Conservation (phyloP, 2,797 vertebrate genomes). For the Phoxinus dragarum region DNA sequence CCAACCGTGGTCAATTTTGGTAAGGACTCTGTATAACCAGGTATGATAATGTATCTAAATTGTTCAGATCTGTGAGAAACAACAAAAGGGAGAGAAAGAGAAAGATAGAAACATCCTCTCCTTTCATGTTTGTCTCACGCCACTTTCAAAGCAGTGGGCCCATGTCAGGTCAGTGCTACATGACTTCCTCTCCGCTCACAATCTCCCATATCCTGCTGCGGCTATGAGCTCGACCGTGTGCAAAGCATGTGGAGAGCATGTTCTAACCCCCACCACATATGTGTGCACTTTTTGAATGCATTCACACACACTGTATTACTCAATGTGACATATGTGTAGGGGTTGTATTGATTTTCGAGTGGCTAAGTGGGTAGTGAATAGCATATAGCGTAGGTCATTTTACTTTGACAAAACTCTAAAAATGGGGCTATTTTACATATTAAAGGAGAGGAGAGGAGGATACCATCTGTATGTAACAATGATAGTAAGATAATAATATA, state of each 20-base stretch:
- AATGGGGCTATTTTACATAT: not conserved
- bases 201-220: conserved; percentile 58
- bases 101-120: conserved; percentile 42
- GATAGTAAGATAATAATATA: not conserved
- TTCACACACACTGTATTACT: conserved; percentile 33
- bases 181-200: conserved; percentile 53
- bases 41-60: conserved; percentile 12
- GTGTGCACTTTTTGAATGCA: conserved; percentile 44
- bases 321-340: conserved; percentile 41
- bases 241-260: conserved; percentile 56
- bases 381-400: not conserved
- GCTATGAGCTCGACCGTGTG: conserved; percentile 49
- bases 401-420: conserved; percentile 13
- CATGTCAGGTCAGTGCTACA: conserved; percentile 63
- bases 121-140: conserved; percentile 53
- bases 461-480: not conserved
- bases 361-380: conserved; percentile 10
- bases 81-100: conserved; percentile 14
- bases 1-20: too few relatives aligned
- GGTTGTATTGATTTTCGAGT: conserved; percentile 34
- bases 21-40: not conserved
- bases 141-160: conserved; percentile 59
- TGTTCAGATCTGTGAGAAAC: not conserved
- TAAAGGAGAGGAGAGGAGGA: too few relatives aligned
- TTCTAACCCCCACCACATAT: conserved; percentile 43